phyloP scores from a whole-genome alignment of 2,113 vertebrate genomes.

The Leptobrachium leishanense region DNA sequence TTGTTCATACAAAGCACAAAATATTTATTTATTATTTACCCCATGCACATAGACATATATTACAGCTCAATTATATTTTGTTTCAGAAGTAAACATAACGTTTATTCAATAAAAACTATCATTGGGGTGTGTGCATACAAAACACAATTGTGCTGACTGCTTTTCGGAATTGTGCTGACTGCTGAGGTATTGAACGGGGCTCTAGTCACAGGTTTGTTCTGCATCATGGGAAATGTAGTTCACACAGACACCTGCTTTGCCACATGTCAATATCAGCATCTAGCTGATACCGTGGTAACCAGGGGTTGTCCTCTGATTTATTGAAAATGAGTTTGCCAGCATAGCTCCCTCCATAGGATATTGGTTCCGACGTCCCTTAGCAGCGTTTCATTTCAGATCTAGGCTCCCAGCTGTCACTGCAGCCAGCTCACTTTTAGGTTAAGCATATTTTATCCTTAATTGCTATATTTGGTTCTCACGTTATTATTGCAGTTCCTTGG shows the following conservation, averaged over 20 bases:
- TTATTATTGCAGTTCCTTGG: conserved; percentile 83
- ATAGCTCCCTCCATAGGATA: background rate
- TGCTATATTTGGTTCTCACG: conserved; percentile 81
- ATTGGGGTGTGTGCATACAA: too few relatives aligned
- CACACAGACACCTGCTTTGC: background rate
- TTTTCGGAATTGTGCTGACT: too few relatives aligned
- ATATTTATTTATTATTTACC: too few relatives aligned
- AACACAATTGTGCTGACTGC: too few relatives aligned
- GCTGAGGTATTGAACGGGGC: too few relatives aligned
- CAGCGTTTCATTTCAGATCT: conserved; percentile 64
- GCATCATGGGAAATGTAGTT: background rate
- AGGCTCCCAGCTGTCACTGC: conserved; percentile 70
- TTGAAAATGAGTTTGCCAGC: background rate
- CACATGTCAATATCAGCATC: background rate
- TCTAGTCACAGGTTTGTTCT: too few relatives aligned
- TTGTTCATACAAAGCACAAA: too few relatives aligned
- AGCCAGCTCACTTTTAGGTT: conserved; percentile 75
- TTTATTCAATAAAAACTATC: too few relatives aligned
- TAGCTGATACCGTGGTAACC: background rate
- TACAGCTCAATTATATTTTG: too few relatives aligned
- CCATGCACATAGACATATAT: too few relatives aligned
- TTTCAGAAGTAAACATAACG: too few relatives aligned
- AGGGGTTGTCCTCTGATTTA: background rate
- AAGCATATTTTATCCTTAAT: conserved; percentile 82
- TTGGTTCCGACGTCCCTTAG: conserved; percentile 47